Conservation (phyloP, 2,797 vertebrate species). For the Pantherophis alleghaniensis region DNA sequence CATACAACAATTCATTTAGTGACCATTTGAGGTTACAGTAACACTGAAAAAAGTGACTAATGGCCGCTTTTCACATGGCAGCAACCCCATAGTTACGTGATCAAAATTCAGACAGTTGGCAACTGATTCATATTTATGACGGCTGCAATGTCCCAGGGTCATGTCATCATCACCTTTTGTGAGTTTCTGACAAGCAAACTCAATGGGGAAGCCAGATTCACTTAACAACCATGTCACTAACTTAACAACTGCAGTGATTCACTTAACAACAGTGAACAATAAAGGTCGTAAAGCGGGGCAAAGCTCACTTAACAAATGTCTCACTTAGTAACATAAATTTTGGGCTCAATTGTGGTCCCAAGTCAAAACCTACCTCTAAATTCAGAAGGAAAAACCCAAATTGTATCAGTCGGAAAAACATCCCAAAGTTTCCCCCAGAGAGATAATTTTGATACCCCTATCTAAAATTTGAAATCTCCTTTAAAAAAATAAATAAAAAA, state of each 20-base stretch:
- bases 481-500: no score
- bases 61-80: background rate
- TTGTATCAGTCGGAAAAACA: background rate
- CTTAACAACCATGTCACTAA: background rate
- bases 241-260: background rate
- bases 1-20: background rate
- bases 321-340: background rate
- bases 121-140: background rate
- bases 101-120: background rate
- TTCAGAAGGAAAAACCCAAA: background rate
- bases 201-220: background rate
- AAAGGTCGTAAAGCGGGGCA: background rate
- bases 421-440: no score
- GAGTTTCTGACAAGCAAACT: background rate
- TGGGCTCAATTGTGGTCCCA: background rate
- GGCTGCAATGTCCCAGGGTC: background rate
- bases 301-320: background rate
- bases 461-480: conserved; percentile 32
- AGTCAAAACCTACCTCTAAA: background rate
- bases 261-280: background rate
- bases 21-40: background rate
- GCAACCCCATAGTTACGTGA: background rate
- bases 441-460: background rate
- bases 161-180: background rate
- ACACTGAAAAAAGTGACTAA: background rate